Evolutionary conservation across 92 coral and sea anemone species (phyloP).

Genomic region (Epizoanthus ramosus): DNA sequence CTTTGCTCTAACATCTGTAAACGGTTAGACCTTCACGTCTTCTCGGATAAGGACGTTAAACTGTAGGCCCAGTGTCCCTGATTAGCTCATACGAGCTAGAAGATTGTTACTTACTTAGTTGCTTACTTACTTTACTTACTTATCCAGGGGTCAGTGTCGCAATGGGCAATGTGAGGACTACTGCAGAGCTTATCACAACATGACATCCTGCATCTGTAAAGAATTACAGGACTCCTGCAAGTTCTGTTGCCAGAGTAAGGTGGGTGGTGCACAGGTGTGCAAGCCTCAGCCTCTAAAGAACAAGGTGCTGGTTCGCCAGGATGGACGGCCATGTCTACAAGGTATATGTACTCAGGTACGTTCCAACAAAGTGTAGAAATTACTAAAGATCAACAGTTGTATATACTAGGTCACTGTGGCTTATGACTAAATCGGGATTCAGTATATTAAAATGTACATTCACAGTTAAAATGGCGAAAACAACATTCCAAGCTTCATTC

Average conservation of each 20-base stretch:
- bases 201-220: slow-evolving; percentile 78
- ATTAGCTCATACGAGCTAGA: no score
- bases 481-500: no score
- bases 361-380: background rate
- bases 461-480: background rate
- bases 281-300: slow-evolving; percentile 54
- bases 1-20: no score
- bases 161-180: slow-evolving; percentile 79
- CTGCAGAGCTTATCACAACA: slow-evolving; percentile 58
- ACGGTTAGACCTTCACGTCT: no score
- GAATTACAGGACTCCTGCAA: slow-evolving; percentile 71
- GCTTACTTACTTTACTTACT: no score
- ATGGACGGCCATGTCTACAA: slow-evolving; percentile 77
- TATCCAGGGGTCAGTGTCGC: slow-evolving; percentile 77
- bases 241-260: slow-evolving; percentile 73
- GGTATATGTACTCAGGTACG: slow-evolving; percentile 77
- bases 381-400: no score
- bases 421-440: no score
- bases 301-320: slow-evolving; percentile 28
- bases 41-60: no score
- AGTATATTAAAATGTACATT: background rate
- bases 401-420: no score
- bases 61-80: no score
- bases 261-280: slow-evolving; percentile 38
- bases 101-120: no score